Evolutionary conservation across 2,113 vertebrate species (phyloP).

Genomic region (Noturus placidus): DNA sequence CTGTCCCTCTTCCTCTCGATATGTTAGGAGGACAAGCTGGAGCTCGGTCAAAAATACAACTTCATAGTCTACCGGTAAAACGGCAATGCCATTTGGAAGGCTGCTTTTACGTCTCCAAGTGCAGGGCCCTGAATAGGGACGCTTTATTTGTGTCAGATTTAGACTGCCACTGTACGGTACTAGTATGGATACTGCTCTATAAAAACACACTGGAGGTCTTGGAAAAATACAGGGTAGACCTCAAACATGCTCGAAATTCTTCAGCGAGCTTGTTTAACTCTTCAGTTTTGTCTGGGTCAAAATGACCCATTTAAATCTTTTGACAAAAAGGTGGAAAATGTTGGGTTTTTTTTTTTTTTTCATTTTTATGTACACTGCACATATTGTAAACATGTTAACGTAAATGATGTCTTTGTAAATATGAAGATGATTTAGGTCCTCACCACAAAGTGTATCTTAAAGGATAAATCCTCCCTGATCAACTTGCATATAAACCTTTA

Average conservation of each 20-base stretch:
- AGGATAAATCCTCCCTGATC: not conserved
- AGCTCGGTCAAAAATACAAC: constrained; percentile 61
- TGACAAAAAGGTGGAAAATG: not conserved
- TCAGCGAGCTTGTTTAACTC: constrained; percentile 1
- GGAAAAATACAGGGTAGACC: not conserved
- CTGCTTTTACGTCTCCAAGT: constrained; percentile 60
- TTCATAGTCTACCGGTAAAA: constrained; percentile 71
- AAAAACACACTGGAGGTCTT: constrained; percentile 24
- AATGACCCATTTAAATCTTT: not conserved
- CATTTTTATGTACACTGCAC: not conserved
- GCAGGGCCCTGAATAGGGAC: constrained; percentile 58
- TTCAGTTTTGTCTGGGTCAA: not conserved
- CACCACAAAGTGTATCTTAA: not conserved
- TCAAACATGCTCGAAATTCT: constrained; percentile 13
- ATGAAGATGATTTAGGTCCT: not conserved
- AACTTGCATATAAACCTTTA: not conserved
- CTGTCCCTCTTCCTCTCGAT: not conserved
- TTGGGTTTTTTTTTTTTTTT: not conserved
- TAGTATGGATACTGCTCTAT: constrained; percentile 28
- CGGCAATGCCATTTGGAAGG: constrained; percentile 65
- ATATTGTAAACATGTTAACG: not conserved
- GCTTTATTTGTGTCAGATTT: constrained; percentile 20
- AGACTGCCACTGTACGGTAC: constrained; percentile 13
- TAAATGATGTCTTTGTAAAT: not conserved
- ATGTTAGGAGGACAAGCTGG: constrained; percentile 35